A percentile compares a stretch with the other conserved stretches of the same genome.
Conservation (phyloP, 2,113 vertebrate species). For the Morone saxatilis region DNA sequence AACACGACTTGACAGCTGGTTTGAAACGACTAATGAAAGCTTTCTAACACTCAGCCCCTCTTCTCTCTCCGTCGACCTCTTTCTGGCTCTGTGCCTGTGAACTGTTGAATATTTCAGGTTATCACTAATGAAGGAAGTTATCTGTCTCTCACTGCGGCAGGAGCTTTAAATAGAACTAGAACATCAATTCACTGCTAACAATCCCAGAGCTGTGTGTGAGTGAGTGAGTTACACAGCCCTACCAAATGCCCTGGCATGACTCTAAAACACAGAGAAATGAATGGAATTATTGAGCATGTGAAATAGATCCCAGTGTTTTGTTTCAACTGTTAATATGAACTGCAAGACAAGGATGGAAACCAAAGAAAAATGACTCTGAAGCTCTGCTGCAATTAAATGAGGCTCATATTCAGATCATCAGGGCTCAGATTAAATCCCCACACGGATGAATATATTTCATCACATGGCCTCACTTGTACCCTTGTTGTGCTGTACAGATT, state of each 20-base stretch:
- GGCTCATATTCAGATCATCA: conserved; percentile 14
- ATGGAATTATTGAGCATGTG: conserved; percentile 16
- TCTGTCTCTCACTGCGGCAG: conserved; percentile 58
- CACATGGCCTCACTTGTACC: not conserved
- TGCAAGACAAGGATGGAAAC: conserved; percentile 1
- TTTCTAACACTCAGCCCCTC: conserved; percentile 1
- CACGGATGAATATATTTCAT: conserved; percentile 16
- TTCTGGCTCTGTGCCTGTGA: conserved; percentile 27
- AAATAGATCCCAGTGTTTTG: conserved; percentile 1
- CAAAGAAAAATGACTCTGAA: not conserved
- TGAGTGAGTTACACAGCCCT: conserved; percentile 20
- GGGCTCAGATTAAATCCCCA: conserved; percentile 6
- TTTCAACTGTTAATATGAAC: not conserved
- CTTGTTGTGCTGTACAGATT: not conserved
- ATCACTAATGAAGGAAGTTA: conserved; percentile 63
- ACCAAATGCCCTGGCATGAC: conserved; percentile 21
- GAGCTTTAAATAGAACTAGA: conserved; percentile 63
- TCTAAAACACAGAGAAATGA: conserved; percentile 11
- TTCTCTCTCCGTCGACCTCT: not conserved
- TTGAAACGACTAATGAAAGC: conserved; percentile 23
- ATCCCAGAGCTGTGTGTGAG: conserved; percentile 14
- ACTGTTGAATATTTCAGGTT: conserved; percentile 73
- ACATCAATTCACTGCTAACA: conserved; percentile 49
- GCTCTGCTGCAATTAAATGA: conserved; percentile 28
- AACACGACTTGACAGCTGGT: conserved; percentile 3